phyloP scores from a whole-genome alignment of 30 jellyfish, hydroid and myxozoan genomes.

The Chrysaora quinquecirrha region DNA sequence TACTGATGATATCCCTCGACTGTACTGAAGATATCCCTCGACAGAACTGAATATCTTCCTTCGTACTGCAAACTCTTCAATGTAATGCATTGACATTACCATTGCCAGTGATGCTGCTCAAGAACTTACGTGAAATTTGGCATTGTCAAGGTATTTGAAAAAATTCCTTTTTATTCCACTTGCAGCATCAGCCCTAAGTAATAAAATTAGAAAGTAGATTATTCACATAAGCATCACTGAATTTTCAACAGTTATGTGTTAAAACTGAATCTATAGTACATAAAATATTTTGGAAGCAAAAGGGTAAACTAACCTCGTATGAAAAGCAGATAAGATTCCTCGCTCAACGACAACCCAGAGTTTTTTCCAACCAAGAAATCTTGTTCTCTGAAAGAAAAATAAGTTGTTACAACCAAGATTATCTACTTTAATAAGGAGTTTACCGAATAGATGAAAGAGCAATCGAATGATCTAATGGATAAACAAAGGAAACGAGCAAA shows the following conservation, averaged over 20 bases:
- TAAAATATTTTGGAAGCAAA: background rate
- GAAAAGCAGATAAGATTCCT: conserved; percentile 92
- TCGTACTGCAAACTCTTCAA: too few species aligned
- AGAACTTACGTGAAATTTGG: conserved; percentile 81
- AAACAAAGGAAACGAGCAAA: background rate
- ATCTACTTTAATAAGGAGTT: background rate
- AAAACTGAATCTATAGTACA: too few species aligned
- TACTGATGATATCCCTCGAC: too few species aligned
- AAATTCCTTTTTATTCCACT: conserved; percentile 92
- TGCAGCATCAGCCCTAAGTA: conserved; percentile 97
- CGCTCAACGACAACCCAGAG: conserved; percentile 94
- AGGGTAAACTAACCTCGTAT: conserved; percentile 59
- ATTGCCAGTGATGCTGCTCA: too few species aligned
- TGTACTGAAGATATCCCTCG: too few species aligned
- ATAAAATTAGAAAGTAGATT: background rate
- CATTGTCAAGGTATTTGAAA: conserved; percentile 86
- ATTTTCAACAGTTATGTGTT: too few species aligned
- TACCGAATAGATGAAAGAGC: background rate
- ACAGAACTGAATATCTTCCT: too few species aligned
- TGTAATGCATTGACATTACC: too few species aligned
- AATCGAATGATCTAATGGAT: background rate
- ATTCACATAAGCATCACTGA: too few species aligned
- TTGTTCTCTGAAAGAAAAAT: conserved; percentile 81
- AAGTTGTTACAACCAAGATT: background rate
- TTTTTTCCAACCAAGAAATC: conserved; percentile 93